Conservation (phyloP, 2,888 invertebrate species). For the Drymonia ruficornis region DNA sequence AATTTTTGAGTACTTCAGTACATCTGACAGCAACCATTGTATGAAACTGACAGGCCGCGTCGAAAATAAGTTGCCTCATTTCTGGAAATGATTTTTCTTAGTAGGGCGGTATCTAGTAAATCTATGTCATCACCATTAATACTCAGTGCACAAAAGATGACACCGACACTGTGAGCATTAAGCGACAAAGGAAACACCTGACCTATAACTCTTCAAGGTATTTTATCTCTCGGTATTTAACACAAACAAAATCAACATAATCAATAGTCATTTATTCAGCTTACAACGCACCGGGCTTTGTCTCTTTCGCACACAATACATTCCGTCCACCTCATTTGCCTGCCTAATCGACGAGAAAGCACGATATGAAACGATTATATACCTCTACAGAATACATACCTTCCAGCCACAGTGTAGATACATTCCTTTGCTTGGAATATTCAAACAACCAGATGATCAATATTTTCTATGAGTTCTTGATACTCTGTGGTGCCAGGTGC, state of each 20-base stretch:
- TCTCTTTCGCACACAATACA: slow-evolving; percentile 61
- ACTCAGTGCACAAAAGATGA: background rate
- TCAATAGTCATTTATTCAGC: slow-evolving; percentile 46
- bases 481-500: slow-evolving; percentile 31
- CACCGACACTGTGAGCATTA: background rate
- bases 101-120: too few species aligned
- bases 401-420: slow-evolving; percentile 32
- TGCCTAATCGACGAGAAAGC: slow-evolving; percentile 67
- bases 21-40: too few species aligned
- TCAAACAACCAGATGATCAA: slow-evolving; percentile 10
- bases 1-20: too few species aligned
- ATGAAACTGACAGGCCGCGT: too few species aligned
- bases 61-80: too few species aligned
- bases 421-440: background rate
- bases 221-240: slow-evolving; percentile 10
- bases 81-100: too few species aligned
- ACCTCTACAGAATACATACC: slow-evolving; percentile 33
- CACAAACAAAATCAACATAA: slow-evolving; percentile 39
- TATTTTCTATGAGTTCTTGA: background rate
- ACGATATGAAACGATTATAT: slow-evolving; percentile 65
- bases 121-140: background rate
- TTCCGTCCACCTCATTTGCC: slow-evolving; percentile 64
- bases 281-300: slow-evolving; percentile 44
- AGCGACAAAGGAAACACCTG: slow-evolving; percentile 1
- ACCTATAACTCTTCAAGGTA: background rate